phyloP scores from a whole-genome alignment of 2,113 vertebrate genomes.

The Pseudorectes ferrugineus region DNA sequence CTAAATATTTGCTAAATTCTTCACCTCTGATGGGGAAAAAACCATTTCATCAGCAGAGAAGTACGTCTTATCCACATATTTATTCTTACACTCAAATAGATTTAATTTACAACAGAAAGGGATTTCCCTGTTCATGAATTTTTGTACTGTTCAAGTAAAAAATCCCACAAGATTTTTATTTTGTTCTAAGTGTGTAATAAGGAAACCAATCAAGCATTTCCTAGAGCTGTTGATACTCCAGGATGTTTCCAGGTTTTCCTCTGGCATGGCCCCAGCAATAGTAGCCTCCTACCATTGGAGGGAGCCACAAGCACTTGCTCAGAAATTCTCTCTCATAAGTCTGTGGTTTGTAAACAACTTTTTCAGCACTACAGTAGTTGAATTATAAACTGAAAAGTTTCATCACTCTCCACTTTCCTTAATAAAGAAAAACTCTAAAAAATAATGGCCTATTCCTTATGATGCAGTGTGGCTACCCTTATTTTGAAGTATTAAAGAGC shows the following conservation, averaged over 20 bases:
- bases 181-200: background rate
- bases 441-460: background rate
- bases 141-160: background rate
- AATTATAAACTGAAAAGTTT: background rate
- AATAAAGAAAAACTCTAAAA: background rate
- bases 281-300: background rate
- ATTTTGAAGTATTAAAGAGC: background rate
- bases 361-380: background rate
- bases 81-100: background rate
- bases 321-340: background rate
- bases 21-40: background rate
- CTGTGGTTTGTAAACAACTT: background rate
- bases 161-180: background rate
- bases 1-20: background rate
- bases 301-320: background rate
- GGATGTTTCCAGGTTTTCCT: background rate
- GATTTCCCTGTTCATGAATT: rapidly evolving
- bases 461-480: background rate
- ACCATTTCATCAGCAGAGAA: background rate
- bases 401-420: background rate
- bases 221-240: background rate
- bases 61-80: rapidly evolving
- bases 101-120: background rate
- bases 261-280: background rate
- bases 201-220: background rate